These are phyloP conservation scores for Balearica regulorum DNA, from an alignment of 2,797 vertebrate genomes.

Conservation along the genomic window DNA sequence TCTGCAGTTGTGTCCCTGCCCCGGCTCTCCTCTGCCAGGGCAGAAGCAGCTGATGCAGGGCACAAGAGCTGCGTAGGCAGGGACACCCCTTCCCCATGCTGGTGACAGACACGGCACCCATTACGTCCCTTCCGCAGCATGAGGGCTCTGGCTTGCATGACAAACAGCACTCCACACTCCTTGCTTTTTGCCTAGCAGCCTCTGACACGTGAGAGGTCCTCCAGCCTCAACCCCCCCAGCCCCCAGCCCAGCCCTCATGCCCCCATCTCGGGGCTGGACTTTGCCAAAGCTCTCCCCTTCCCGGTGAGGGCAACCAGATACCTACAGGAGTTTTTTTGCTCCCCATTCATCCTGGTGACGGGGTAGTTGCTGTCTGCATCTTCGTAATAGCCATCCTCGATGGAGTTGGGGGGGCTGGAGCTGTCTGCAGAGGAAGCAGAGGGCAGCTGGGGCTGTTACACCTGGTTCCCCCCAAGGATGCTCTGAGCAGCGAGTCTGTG, in stretches of 20 bases:
- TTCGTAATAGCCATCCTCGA: conserved; percentile 94
- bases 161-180: not conserved
- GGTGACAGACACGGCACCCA: not conserved
- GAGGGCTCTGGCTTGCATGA: not conserved
- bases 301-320: not conserved
- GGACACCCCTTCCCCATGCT: not conserved
- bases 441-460: not conserved
- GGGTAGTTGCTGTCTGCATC: conserved; percentile 96
- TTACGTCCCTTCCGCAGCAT: not conserved
- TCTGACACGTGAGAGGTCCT: accelerated
- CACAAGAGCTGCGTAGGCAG: not conserved
- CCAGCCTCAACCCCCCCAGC: not conserved
- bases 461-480: not conserved
- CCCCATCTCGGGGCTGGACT: not conserved
- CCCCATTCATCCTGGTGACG: conserved; percentile 85
- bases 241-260: not conserved
- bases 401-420: conserved; percentile 89
- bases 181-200: not conserved
- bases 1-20: not conserved
- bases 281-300: not conserved
- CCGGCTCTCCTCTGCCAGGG: accelerated
- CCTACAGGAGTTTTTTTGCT: conserved; percentile 92
- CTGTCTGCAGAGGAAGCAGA: conserved; percentile 77
- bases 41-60: not conserved
- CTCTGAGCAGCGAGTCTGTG: accelerated